Base-by-base conservation (phyloP, 1,140 invertebrate species). In the Pogonus chalceus region DNA sequence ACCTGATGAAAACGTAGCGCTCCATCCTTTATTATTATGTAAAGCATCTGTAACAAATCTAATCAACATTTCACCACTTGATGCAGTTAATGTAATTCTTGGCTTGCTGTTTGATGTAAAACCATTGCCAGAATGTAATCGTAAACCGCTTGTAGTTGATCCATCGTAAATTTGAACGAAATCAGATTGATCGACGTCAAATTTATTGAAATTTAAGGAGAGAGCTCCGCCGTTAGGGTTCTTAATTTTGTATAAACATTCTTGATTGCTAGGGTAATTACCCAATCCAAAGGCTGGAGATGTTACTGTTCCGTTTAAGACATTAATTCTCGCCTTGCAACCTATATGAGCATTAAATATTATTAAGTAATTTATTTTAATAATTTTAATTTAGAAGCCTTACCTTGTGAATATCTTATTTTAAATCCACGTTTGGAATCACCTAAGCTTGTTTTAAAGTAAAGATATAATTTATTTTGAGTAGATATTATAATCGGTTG, bases 81-180 rank as follows among this genome's bases (percentile, higher is more conserved):
- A 90, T 26, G 92, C 91, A 9, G 92, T 95, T 58, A 96, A 70
- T 9, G 90, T 93, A 43, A 94, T 85, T 66, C 88, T 87, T 18
- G 93, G 92, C 2, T 76, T 75, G n/a, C 74, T 75, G 58, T 79
- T 83, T 7, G 87, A 84, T 12, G 84, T 88, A 68, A 96, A 96
- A 22, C 93, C 93, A 66, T 84, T 84, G 49, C 84, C 88, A 16
- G 92, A 87, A 71, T 96, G 92, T 35, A 97, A 76, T 61, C 89
- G 75, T 23, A 94, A 71, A 4, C 91, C 91, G 64, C 82, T 88
- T 0, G 86, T 87, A 43, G 84, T 91, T 22, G 83, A 76, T 9
- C 92, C 92, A 69, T 97, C 93, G 69, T 85, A 96, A 46, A 93
- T 85, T 79, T 92, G 87, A 4, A 96, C 87, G 57, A 81, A 81